phyloP scores from a whole-genome alignment of 2,888 invertebrate species.

The Cataglyphis livida region DNA sequence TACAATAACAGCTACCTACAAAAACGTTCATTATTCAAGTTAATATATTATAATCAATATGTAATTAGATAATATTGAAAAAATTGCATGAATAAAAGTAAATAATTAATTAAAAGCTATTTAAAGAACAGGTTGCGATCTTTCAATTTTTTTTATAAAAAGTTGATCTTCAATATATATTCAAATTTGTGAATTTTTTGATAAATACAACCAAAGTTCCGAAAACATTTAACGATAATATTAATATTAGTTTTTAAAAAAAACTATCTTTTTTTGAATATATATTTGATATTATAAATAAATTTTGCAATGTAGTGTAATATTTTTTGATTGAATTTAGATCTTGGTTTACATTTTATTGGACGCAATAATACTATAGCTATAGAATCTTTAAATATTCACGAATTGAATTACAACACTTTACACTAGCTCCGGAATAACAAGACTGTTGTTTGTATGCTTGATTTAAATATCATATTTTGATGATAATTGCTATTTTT shows the following conservation, averaged over 20 bases:
- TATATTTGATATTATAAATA: not conserved
- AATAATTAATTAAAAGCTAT: not conserved
- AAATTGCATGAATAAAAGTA: not conserved
- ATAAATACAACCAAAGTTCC: not conserved
- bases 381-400: constrained; percentile 7
- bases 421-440: constrained; percentile 6
- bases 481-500: constrained; percentile 31
- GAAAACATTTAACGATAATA: constrained; percentile 6
- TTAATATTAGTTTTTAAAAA: not conserved
- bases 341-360: not conserved
- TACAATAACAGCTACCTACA: constrained; percentile 19
- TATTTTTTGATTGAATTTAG: not conserved
- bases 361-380: not conserved
- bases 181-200: not conserved
- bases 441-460: not conserved
- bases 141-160: not conserved
- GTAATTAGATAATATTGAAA: not conserved
- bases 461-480: constrained; percentile 13
- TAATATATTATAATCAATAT: not conserved
- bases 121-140: constrained; percentile 4
- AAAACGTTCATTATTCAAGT: not conserved
- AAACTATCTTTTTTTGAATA: not conserved
- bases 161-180: not conserved
- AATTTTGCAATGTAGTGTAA: not conserved
- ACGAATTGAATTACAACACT: not conserved